Base-by-base conservation (phyloP, 2,797 vertebrate species). In the Mareca penelope region DNA sequence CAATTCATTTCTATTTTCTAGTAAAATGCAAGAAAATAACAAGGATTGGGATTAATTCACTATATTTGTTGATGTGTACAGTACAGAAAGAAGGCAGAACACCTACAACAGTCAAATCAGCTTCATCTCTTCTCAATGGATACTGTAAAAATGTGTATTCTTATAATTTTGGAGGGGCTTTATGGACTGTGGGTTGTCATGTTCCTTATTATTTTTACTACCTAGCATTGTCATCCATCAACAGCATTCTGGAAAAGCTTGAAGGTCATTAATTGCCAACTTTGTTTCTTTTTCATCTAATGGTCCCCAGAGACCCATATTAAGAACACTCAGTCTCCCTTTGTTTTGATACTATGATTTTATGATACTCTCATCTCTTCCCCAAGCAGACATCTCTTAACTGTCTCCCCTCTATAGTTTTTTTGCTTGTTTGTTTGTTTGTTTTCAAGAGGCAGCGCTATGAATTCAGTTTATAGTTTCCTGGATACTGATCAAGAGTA, bases 381-480 rank as follows among this genome's bases (percentile, higher is more conserved):
- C 52, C n/a, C 0, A 2, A 23, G 37, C 40, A 63, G 39, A 18
- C 37, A 63, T 21, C 37, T 63, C 60, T 63, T 63, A 63, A 29
- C 60, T n/a, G 1, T 3, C 10, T 46, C 55, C n/a, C 50, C 33
- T 59, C 15, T 16, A 13, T 12, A 5, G 44, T 46, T 21, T 46
- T 10, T 33, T 46, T 12, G 11, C 22, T 46, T 46, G 10, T 18
- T 15, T 12, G 21, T 22, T 15, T 12, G 21, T 46, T 2, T 33
- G 29, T n/a, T 56, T 4, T 15, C 2, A 23, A 8, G 19, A 40
- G 24, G 44, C 72, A 65, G 63, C 14, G 1, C 18, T 16, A 35
- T 12, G 17, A 31, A 1, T 13, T 15, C 55, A 1, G 18, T 24
- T 24, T 16, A 3, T 15, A 1, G 22, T 9, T 17, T 40, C 64